A percentile compares a stretch with the other conserved stretches of the same genome.
Evolutionary conservation across 2,113 vertebrate species (phyloP).

Genomic region (Crypturellus undulatus): DNA sequence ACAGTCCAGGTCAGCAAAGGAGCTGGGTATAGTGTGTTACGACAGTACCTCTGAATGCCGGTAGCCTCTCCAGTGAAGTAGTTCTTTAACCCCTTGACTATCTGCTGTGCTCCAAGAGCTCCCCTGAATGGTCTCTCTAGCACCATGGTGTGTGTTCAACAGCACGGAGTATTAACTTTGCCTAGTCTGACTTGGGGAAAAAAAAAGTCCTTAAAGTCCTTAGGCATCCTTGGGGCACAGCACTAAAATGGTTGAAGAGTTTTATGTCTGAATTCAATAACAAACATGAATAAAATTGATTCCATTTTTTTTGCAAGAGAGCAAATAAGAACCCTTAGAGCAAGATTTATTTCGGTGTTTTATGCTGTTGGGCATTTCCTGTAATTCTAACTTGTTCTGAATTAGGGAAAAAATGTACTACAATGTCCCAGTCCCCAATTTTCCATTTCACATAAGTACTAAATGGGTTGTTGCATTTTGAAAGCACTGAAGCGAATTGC

Average conservation of each 20-base stretch:
- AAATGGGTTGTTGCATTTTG: conserved; percentile 34
- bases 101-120: not conserved
- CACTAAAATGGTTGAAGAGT: conserved; percentile 47
- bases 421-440: conserved; percentile 26
- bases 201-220: conserved; percentile 5
- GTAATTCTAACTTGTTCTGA: conserved; percentile 68
- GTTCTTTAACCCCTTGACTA: not conserved
- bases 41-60: not conserved
- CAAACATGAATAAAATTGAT: conserved; percentile 52
- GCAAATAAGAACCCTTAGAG: conserved; percentile 47
- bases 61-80: not conserved
- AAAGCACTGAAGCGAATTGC: conserved; percentile 40
- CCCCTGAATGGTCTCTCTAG: not conserved
- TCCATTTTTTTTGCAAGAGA: conserved; percentile 34
- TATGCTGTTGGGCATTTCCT: conserved; percentile 60
- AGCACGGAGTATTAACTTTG: not conserved
- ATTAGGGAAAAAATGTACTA: conserved; percentile 45
- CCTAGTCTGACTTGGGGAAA: not conserved
- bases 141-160: not conserved
- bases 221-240: not conserved
- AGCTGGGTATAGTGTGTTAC: not conserved
- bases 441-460: conserved; percentile 47
- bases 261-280: conserved; percentile 61
- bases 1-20: not conserved
- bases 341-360: conserved; percentile 66